These are phyloP conservation scores for Caenorhabditis briggsae DNA, from an alignment of 1,140 invertebrate genomes.

Conservation along the genomic window DNA sequence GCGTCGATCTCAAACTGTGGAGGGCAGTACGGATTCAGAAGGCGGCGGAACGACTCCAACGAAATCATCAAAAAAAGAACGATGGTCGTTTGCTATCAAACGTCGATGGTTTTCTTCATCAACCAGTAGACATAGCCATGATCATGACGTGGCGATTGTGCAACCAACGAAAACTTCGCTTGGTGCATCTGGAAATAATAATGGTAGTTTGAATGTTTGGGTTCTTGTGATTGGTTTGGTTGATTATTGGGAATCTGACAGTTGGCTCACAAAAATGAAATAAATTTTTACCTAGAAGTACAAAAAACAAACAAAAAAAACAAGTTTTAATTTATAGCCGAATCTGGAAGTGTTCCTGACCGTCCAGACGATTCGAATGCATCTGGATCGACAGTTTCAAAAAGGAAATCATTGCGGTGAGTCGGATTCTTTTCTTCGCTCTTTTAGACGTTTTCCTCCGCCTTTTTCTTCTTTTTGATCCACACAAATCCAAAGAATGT, in stretches of 20 bases:
- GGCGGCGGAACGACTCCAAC: slow-evolving; percentile 36
- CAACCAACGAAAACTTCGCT: slow-evolving; percentile 7
- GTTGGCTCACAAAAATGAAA: not conserved
- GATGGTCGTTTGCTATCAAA: slow-evolving; percentile 67
- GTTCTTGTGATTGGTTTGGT: not conserved
- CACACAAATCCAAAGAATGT: slow-evolving; percentile 8
- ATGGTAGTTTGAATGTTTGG: not conserved
- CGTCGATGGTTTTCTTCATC: slow-evolving; percentile 64
- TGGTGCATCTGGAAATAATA: slow-evolving; percentile 17
- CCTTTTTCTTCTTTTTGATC: slow-evolving; percentile 24
- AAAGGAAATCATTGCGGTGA: slow-evolving; percentile 64
- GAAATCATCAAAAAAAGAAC: slow-evolving; percentile 59
- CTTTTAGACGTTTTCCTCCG: not conserved
- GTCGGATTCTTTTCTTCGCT: slow-evolving; percentile 24
- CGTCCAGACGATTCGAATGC: slow-evolving; percentile 52
- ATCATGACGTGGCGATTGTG: slow-evolving; percentile 51
- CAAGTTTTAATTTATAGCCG: not conserved
- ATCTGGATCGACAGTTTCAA: slow-evolving; percentile 58
- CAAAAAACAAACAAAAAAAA: too few species aligned
- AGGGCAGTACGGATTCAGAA: slow-evolving; percentile 55
- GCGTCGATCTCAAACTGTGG: slow-evolving; percentile 61
- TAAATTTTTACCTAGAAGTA: not conserved
- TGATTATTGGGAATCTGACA: not conserved
- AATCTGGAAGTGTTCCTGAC: slow-evolving; percentile 54
- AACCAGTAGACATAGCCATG: slow-evolving; percentile 57